These are phyloP conservation scores for Calameuta pallipes DNA, from an alignment of 2,888 invertebrate genomes.

Conservation along the genomic window DNA sequence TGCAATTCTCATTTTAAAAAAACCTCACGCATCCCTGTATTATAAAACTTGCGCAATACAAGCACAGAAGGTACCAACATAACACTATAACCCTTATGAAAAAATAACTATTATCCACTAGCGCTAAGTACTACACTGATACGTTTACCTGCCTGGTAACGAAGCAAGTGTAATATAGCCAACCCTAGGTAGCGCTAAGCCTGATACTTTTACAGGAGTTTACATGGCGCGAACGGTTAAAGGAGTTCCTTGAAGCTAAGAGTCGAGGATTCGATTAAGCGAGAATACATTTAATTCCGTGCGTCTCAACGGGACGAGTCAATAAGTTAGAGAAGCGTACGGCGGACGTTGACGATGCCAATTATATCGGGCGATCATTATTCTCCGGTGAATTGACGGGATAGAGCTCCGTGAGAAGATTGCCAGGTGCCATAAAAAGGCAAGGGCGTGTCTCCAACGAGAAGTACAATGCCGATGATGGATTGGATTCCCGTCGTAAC, in stretches of 20 bases:
- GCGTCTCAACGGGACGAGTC: neutral
- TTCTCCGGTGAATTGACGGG: neutral
- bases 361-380: neutral
- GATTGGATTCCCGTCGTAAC: neutral
- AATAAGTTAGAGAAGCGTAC: neutral
- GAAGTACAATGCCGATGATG: neutral
- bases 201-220: slow-evolving; percentile 12
- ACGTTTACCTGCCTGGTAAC: slow-evolving; percentile 1
- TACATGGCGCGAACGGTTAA: slow-evolving; percentile 13
- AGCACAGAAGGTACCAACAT: neutral
- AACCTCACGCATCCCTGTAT: neutral
- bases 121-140: neutral
- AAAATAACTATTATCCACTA: neutral
- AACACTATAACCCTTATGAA: neutral
- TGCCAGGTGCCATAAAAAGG: neutral
- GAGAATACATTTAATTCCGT: neutral
- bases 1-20: too few species aligned
- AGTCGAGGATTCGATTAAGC: neutral
- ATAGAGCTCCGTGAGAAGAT: neutral
- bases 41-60: neutral
- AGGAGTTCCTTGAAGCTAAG: neutral
- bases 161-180: slow-evolving; percentile 1
- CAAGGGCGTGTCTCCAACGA: neutral
- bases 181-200: slow-evolving; percentile 9
- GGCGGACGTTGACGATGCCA: neutral